Base-by-base conservation (phyloP, 2,888 invertebrate species). In the Harpalus rubripes region DNA sequence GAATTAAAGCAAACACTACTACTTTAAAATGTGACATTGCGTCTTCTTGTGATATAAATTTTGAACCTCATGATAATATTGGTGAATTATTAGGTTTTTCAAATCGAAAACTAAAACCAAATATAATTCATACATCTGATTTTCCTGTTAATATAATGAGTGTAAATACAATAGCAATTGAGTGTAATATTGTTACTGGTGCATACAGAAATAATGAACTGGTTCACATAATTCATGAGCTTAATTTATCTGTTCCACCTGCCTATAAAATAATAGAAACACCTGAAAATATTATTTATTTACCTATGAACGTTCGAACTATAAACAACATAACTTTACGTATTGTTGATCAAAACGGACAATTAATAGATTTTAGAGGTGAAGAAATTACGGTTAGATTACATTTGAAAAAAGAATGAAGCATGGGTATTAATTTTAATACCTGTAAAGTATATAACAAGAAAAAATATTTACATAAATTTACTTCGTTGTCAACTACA, bases 161-260 rank as follows among this genome's bases (percentile, higher is more conserved):
- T 7, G 74, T 74, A 26, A 44, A 74, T 41, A n/a, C 74, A 41
- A 74, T 74, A 74, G 8, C 16, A 16, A 16, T 44, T 44, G 39
- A 74, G 41, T 88, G 87, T 80, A 87, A 87, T 84, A 86, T 88
- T 0, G 86, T 86, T 1, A 68, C 84, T 1, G 88, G 88, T 10
- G 87, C 88, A 2, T 74, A 39, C 39, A 39, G 22, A 74, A 44
- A 74, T 74, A 74, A 74, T 12, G 32, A 74, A 74, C 39, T 74
- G 12, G n/a, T 44, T 16, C 74, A 74, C 16, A 74, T 7, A 39
- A 41, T 74, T 41, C 74, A 74, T 44, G 74, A 74, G 74, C 39
- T 41, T 7, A 26, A 74, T 74, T 41, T 32, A n/a, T 22, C 41
- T 15, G 74, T 74, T 39, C 74, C 74, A 0, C 41, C 41, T 1